These are phyloP conservation scores for Sesia bembeciformis DNA, from an alignment of 2,888 invertebrate species.

Conservation along the genomic window DNA sequence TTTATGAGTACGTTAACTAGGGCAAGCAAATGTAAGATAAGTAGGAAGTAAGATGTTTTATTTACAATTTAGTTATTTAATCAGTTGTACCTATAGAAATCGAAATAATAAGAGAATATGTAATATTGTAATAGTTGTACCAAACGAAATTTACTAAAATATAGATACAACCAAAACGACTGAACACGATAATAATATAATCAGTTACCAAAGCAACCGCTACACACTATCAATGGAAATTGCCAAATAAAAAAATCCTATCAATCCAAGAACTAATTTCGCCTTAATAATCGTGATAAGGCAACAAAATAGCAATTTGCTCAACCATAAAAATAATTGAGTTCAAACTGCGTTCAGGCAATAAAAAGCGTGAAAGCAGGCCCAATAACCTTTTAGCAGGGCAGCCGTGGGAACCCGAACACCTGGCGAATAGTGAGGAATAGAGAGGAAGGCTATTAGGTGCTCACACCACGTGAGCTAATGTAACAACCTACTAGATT, in stretches of 20 bases:
- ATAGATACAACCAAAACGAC: too few species aligned
- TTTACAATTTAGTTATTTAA: too few species aligned
- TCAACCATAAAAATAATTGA: constrained; percentile 73
- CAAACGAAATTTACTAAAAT: too few species aligned
- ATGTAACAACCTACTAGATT: constrained; percentile 46
- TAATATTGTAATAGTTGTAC: too few species aligned
- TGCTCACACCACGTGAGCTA: constrained; percentile 49
- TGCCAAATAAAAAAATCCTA: constrained; percentile 41
- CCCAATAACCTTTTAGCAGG: constrained; percentile 66
- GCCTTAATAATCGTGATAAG: constrained; percentile 68
- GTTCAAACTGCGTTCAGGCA: constrained; percentile 72
- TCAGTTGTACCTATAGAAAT: too few species aligned
- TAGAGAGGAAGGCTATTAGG: constrained; percentile 60
- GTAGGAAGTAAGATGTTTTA: too few species aligned
- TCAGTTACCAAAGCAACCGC: background rate
- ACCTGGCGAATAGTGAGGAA: constrained; percentile 61
- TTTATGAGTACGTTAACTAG: too few species aligned
- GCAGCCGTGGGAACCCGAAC: constrained; percentile 58
- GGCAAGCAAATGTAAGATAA: too few species aligned
- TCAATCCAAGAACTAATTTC: constrained; percentile 64
- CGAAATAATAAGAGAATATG: too few species aligned
- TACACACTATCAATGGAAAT: constrained; percentile 18
- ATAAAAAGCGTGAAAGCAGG: constrained; percentile 72
- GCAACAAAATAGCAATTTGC: constrained; percentile 73
- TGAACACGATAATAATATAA: background rate